Evolutionary conservation across 1,140 invertebrate genomes (phyloP), one percentile per base, ranked within the genome.

Genomic region (Drosophila bocki): DNA sequence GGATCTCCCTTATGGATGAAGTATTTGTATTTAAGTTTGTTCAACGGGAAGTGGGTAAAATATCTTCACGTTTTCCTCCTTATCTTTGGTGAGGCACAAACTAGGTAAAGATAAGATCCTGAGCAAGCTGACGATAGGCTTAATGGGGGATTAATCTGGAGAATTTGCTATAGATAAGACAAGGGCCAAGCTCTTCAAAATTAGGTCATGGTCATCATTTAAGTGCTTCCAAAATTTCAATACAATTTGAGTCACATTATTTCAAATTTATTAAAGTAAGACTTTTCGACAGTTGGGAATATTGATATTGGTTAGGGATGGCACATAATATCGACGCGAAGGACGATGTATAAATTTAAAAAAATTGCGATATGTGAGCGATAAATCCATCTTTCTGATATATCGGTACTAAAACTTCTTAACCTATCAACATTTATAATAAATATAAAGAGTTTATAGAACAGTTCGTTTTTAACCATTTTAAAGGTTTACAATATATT

Each of bases 21-120:
- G 11, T 51, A 64, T 68, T 1, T 29, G 26, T 29, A 29, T 29
- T 29, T 29, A 29, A 29, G 11, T 32, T 51, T 26, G n/a, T 29
- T 3, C 8, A 65, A 44, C 3, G n/a, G 41, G 9, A 13, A 63
- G 17, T 15, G 26, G 17, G 17, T 15, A 8, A 33, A 60, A 59
- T 60, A 59, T 13, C 17, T 58, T 2, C 19, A 5, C 19, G 44
- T 61, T 44, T 61, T n/a, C 7, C 4, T 17, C 5, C 29, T 44
- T 65, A 65, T 65, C 62, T 62, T 3, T 26, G n/a, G 1, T 15
- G 5, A 37, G 15, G 26, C 7, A 26, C 2, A 33, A 42, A 26
- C 7, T 33, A 62, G 7, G 13, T 17, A 32, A 15, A 64, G 62
- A 64, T 64, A 64, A 61, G 57, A 44, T 64, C 57, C 41, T 54